A percentile compares a stretch with the other conserved stretches of the same genome.
phyloP scores from a whole-genome alignment of 2,797 vertebrate genomes.

The Sebastes nivosus region DNA sequence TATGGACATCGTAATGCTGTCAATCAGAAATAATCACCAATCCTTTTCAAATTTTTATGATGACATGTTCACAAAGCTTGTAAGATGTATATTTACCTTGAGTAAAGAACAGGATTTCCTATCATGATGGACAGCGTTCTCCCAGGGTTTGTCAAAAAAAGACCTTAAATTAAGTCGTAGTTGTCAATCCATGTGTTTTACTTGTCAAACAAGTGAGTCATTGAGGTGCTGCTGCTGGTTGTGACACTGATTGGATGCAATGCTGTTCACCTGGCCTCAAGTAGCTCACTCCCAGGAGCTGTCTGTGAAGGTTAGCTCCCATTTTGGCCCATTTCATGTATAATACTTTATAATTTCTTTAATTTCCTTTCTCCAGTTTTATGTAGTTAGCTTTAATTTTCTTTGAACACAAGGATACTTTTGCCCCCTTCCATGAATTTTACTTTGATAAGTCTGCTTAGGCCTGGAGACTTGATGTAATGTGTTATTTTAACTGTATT shows the following conservation, averaged over 20 bases:
- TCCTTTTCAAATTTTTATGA: background rate
- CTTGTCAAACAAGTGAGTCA: conserved; percentile 3
- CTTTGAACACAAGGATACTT: background rate
- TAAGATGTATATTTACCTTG: conserved; percentile 53
- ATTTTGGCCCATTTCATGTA: background rate
- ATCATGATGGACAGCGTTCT: conserved; percentile 47
- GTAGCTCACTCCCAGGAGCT: conserved; percentile 7
- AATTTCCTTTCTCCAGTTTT: too few relatives aligned
- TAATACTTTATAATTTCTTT: background rate
- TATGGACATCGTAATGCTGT: background rate
- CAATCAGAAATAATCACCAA: background rate
- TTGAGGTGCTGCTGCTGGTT: conserved; percentile 31
- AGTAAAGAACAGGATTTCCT: background rate
- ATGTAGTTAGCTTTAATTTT: background rate
- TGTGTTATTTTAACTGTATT: background rate
- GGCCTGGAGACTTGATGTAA: background rate
- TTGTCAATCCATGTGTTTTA: background rate
- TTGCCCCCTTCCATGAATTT: background rate
- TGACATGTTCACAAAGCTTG: background rate
- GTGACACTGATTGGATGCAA: conserved; percentile 65
- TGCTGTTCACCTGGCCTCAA: conserved; percentile 61
- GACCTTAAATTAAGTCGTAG: background rate
- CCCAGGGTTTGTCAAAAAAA: background rate
- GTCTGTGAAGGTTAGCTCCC: background rate
- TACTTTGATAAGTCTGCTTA: background rate